These are phyloP conservation scores for Myotis vivesi DNA, from an alignment of 2,797 vertebrate genomes.

Conservation along the genomic window DNA sequence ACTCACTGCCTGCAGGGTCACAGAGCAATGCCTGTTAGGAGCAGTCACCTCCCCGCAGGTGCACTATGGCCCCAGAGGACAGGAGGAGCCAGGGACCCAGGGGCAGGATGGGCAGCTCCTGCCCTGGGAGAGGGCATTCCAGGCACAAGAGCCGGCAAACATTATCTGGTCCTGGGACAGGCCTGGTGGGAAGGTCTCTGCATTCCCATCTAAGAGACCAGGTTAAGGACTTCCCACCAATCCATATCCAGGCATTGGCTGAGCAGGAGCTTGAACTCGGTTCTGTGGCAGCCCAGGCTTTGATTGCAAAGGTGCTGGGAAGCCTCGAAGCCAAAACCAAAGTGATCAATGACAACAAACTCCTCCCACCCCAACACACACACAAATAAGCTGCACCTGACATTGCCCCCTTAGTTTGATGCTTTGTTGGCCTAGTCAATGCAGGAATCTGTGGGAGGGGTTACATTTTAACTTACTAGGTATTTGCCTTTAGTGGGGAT, in stretches of 20 bases:
- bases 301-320: not conserved
- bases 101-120: not conserved
- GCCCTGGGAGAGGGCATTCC: not conserved
- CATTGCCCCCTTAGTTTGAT: not conserved
- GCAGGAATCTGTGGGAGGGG: not conserved
- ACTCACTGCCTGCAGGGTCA: slow-evolving; percentile 92
- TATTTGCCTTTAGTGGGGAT: not conserved
- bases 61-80: not conserved
- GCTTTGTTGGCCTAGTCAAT: not conserved
- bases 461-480: not conserved
- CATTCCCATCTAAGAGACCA: too few relatives aligned
- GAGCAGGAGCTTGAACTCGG: not conserved
- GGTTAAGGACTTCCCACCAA: not conserved
- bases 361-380: too few relatives aligned
- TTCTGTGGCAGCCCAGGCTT: not conserved
- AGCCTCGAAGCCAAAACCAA: not conserved
- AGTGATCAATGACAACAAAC: not conserved
- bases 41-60: not conserved
- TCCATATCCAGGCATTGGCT: fast-evolving
- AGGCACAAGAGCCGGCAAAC: not conserved
- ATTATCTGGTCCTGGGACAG: fast-evolving
- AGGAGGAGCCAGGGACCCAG: not conserved
- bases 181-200: too few relatives aligned
- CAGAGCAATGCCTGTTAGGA: not conserved
- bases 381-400: too few relatives aligned